Base-by-base conservation (phyloP, 2,113 vertebrate species). In the Macrotis lagotis region DNA sequence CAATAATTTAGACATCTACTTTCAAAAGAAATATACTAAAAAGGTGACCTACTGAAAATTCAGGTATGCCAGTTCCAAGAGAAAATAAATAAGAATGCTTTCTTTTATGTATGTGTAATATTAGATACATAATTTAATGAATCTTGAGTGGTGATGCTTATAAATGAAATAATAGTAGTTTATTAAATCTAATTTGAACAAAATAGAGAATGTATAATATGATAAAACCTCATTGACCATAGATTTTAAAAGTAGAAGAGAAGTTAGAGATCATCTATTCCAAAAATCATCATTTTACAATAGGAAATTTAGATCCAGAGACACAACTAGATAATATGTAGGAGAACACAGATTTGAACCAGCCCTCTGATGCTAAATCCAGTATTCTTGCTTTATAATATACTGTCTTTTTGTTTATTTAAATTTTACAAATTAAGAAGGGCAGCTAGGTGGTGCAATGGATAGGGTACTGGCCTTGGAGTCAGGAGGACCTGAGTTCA, bases 1-100 rank as follows among this genome's bases (percentile, higher is more conserved):
- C 96, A 97, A 94, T 97, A 97, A 96, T 96, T 92, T 97, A 96
- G 96, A 97, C 93, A 95, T 91, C 96, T 88, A 95, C 95, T 97
- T 97, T 93, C 95, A 49, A 53, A 88, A 91, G 12, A 91, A 95
- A 50, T 93, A 53, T 90, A 95, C 90, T 95, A 91, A 91, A 96
- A 96, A 97, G 96, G 91, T 88, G 93, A 95, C 98, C 96, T 98
- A 94, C 93, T 94, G 92, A 89, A 91, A 96, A 91, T 25, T 74
- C 51, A 92, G 83, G 47, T 10, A 66, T n/a, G 22, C 2, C 50
- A 51, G 53, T 93, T 47, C 49, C 11, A 94, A 31, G 48, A 44
- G 66, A 83, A 24, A 44, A 10, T 44, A 2, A 74, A n/a, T n/a
- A 19, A 44, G 66, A 44, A 83, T 2, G 44, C 48, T 48, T 88